Conservation (phyloP, 2,888 invertebrate species). For the Rhyacophila evoluta region DNA sequence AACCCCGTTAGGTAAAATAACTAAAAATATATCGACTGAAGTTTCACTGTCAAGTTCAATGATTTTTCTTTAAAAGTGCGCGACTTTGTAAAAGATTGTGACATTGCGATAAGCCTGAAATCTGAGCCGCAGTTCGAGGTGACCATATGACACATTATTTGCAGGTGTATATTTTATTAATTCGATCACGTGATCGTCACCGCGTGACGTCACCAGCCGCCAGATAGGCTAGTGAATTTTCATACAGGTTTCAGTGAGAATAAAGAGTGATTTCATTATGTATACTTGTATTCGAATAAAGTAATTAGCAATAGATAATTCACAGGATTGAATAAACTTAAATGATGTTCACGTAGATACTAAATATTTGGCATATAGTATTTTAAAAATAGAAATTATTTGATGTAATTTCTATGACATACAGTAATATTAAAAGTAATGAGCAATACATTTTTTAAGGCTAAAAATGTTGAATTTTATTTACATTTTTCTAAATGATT, state of each 20-base stretch:
- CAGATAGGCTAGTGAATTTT: not conserved
- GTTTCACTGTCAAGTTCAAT: slow-evolving; percentile 15
- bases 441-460: too few relatives aligned
- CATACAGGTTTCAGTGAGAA: not conserved
- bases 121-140: not conserved
- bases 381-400: not conserved
- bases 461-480: too few relatives aligned
- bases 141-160: slow-evolving; percentile 4
- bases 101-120: not conserved
- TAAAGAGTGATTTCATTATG: not conserved
- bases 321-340: not conserved
- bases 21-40: too few relatives aligned
- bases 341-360: not conserved
- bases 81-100: not conserved
- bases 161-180: not conserved
- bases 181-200: not conserved
- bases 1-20: too few relatives aligned
- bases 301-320: not conserved
- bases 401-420: too few relatives aligned
- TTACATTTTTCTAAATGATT: too few relatives aligned
- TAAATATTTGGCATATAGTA: not conserved
- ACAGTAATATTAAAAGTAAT: too few relatives aligned
- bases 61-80: not conserved
- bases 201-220: not conserved
- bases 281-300: not conserved